phyloP scores from a whole-genome alignment of 2,888 invertebrate species.

The Congeria kusceri region DNA sequence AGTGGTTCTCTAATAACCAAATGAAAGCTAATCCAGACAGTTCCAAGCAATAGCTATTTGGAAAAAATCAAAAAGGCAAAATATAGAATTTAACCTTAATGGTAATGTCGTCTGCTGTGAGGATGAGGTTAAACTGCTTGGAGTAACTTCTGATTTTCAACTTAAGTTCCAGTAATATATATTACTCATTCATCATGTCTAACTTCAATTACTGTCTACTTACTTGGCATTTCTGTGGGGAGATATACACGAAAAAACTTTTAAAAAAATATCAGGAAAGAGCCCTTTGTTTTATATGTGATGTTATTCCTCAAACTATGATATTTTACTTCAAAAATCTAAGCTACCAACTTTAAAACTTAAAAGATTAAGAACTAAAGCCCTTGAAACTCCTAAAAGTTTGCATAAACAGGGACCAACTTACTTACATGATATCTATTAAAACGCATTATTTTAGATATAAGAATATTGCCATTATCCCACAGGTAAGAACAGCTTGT shows the following conservation, averaged over 20 bases:
- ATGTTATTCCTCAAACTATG: background rate
- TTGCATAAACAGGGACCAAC: background rate
- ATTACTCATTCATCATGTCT: slow-evolving; percentile 19
- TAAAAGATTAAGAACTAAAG: background rate
- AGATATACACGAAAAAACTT: background rate
- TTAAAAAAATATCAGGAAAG: background rate
- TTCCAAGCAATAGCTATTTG: slow-evolving; percentile 31
- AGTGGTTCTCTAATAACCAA: slow-evolving; percentile 36
- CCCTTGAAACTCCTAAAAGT: background rate
- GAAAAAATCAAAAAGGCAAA: slow-evolving; percentile 12
- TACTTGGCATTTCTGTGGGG: slow-evolving; percentile 14
- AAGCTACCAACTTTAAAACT: background rate
- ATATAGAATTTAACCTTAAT: slow-evolving; percentile 11
- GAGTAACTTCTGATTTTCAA: slow-evolving; percentile 22
- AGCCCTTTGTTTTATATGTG: background rate
- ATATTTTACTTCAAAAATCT: background rate
- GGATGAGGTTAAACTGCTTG: slow-evolving; percentile 22
- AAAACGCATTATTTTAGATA: background rate
- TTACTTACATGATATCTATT: background rate
- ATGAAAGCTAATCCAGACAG: slow-evolving; percentile 38
- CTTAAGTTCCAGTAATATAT: slow-evolving; percentile 26
- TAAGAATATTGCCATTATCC: background rate
- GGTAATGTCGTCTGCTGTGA: slow-evolving; percentile 9
- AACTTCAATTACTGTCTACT: slow-evolving; percentile 18
- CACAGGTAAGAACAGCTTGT: too few relatives aligned